Evolutionary conservation across 2,797 vertebrate genomes (phyloP).

Genomic region (Jordanella pulchra): DNA sequence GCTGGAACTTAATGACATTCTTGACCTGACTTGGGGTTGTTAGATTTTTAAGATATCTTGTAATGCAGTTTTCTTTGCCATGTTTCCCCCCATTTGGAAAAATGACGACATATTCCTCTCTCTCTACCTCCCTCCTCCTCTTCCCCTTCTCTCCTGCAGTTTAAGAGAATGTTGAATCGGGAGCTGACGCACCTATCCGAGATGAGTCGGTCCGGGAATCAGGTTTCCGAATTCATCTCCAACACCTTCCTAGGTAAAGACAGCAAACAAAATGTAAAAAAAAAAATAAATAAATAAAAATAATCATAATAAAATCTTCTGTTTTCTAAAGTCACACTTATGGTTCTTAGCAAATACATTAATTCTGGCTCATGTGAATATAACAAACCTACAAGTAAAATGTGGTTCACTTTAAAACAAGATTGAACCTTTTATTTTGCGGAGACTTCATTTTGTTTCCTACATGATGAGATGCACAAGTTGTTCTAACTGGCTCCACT

Average conservation of each 20-base stretch:
- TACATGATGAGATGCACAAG: slow-evolving; percentile 42
- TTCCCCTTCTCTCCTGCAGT: slow-evolving; percentile 77
- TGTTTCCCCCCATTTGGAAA: slow-evolving; percentile 55
- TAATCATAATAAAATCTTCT: background rate
- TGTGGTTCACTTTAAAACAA: background rate
- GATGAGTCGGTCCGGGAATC: slow-evolving; percentile 99
- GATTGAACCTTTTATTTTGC: slow-evolving; percentile 32
- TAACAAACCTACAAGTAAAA: slow-evolving; percentile 6
- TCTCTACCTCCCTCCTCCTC: slow-evolving; percentile 7
- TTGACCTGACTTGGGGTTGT: slow-evolving; percentile 23
- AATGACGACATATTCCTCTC: slow-evolving; percentile 57
- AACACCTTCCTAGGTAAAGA: slow-evolving; percentile 97
- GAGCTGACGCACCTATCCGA: slow-evolving; percentile 99
- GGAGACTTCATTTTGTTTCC: slow-evolving; percentile 20
- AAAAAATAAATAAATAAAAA: background rate
- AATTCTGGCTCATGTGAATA: background rate
- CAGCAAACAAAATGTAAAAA: slow-evolving; percentile 35
- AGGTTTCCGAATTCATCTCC: slow-evolving; percentile 99
- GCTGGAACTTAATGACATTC: slow-evolving; percentile 35
- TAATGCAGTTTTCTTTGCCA: slow-evolving; percentile 45
- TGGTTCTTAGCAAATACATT: background rate
- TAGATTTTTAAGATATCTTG: slow-evolving; percentile 50
- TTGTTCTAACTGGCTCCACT: slow-evolving; percentile 57
- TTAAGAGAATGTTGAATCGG: slow-evolving; percentile 99
- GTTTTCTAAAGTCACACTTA: slow-evolving; percentile 2